Percentiles rank a stretch among this genome's conserved stretches.
phyloP scores from a whole-genome alignment of 2,888 invertebrate species.

The Tenthredo distinguenda region DNA sequence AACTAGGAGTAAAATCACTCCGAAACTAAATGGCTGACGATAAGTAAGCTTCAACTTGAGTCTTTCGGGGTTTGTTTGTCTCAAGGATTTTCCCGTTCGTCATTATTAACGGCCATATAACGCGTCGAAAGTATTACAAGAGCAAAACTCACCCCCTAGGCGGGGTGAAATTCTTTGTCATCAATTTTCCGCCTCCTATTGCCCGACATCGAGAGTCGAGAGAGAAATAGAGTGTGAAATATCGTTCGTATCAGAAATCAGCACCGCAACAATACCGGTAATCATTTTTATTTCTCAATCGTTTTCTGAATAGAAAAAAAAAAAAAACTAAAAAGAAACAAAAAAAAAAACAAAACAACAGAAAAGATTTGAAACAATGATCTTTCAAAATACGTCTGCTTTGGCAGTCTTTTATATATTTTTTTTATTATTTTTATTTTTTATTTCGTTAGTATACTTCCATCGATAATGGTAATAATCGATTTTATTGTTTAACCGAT shows the following conservation, averaged over 20 bases:
- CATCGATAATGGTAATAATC: neutral
- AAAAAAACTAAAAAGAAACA: neutral
- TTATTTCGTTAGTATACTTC: neutral
- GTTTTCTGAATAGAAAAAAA: conserved; percentile 7
- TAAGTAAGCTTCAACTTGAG: conserved; percentile 5
- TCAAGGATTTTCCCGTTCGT: neutral
- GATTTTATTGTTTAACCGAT: neutral
- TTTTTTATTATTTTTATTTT: neutral
- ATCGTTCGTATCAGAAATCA: neutral
- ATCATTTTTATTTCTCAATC: neutral
- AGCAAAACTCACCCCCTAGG: neutral
- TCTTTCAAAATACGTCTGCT: conserved; percentile 53
- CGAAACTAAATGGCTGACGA: neutral
- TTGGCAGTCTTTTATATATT: conserved; percentile 56
- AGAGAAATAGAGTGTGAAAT: neutral
- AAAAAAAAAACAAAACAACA: neutral
- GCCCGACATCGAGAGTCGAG: neutral
- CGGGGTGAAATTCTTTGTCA: neutral
- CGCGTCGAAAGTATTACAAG: neutral
- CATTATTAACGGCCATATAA: neutral
- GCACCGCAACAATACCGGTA: conserved; percentile 29
- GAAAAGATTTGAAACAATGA: neutral
- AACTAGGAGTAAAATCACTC: neutral
- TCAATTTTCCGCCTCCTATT: neutral
- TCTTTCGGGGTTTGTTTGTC: conserved; percentile 2